Evolutionary conservation across 2,888 invertebrate species (phyloP), one percentile per base, ranked within the genome.

Genomic region (Scrobipalpa costella): DNA sequence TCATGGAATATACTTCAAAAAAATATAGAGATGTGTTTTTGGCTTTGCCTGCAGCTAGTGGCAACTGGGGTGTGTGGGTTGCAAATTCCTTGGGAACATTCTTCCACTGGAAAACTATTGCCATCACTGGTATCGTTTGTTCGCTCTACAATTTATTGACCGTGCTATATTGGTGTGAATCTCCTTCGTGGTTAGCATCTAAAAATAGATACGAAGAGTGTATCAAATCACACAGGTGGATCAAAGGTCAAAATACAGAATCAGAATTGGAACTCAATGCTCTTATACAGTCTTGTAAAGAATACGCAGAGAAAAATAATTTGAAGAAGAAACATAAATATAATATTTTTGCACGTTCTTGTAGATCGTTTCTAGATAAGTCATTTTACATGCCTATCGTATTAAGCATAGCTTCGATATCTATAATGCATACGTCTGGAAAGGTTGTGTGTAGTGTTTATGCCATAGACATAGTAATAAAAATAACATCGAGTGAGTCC

Each of bases 361-460:
- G 50, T 65, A 15, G 67, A 66, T 27, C 52, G n/a, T n/a, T 52
- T 8, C 27, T 52, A 33, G 52, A 52, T 1, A 74, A 70, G 40
- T 69, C 73, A 9, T 81, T 80, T 67, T 82, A 79, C 55, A 75
- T 73, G 64, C 81, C 81, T 0, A 38, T 79, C 5, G 58, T 76
- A 9, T 55, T 78, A 0, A 76, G 73, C 5, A 63, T 73, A 63
- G 61, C 73, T 7, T 64, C 77, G 66, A 36, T 69, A 64, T 62
- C 61, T 13, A 55, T 69, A 6, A 73, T 69, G n/a, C 60, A 67
- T 27, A 70, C 75, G 8, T 74, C 76, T 0, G 83, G 81, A 0
- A 83, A 83, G 68, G 63, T 81, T 13, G 74, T 80, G 0, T 78
- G 74, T 61, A 68, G 68, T 19, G 77, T 83, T 67, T 86, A 83